Base-by-base conservation (phyloP, 1,140 invertebrate genomes). In the Leptinotarsa undecemlineata region DNA sequence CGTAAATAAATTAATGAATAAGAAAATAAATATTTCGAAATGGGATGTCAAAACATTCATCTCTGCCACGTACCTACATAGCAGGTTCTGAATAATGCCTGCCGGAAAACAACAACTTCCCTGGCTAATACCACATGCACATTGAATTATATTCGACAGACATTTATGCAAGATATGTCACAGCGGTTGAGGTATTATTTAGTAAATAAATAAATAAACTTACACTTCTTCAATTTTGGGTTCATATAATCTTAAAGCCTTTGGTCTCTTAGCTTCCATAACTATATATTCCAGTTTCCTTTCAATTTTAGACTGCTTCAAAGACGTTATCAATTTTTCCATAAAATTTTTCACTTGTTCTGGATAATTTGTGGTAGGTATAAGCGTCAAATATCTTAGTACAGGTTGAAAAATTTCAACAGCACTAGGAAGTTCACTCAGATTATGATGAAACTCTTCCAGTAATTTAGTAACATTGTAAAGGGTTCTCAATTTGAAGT, bases 211-310 rank as follows among this genome's bases (percentile, higher is more conserved):
- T 61, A 19, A 17, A 68, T 77, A 75, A 84, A 91, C 91, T 87
- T 91, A 95, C 88, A 94, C 88, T 84, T 90, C 90, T 79, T 94
- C 91, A 74, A 97, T 90, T 78, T 90, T 89, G 0, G 96, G 96
- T 85, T 97, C 95, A 81, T 95, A 93, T 23, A 96, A 83, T 78
- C 92, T 91, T 61, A 97, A 85, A 5, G 91, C 89, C 84, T 95
- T 95, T 0, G 95, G 95, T 82, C 90, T 93, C 72, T 92, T 92
- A 74, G 91, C 89, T 51, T 89, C 87, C 60, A 88, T 85, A 0
- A 86, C 80, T 6, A 93, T 74, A 80, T 87, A 88, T 23, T 88
- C 85, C 62, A 91, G 85, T 72, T 88, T 88, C 77, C 88, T 90
- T 17, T 88, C 83, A 68, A 85, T 86, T 72, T 90, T 85, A 64